These are phyloP conservation scores for Sphecodes monilicornis DNA, from an alignment of 2,888 invertebrate species.

Conservation along the genomic window DNA sequence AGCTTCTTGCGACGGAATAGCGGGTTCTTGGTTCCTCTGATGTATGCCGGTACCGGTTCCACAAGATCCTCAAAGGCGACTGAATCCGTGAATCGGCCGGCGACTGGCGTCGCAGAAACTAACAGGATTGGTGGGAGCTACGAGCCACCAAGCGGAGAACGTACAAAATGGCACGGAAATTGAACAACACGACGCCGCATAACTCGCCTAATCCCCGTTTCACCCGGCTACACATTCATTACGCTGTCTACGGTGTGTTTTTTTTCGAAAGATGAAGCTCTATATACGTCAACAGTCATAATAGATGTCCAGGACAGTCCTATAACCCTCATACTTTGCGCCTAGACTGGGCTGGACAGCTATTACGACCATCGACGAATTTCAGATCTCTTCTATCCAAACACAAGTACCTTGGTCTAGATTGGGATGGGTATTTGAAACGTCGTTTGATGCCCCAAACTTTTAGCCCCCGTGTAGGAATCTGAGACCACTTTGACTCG, in stretches of 20 bases:
- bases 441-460: too few species aligned
- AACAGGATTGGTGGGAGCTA: slow-evolving; percentile 41
- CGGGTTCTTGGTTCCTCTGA: background rate
- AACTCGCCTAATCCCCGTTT: background rate
- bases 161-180: slow-evolving; percentile 11
- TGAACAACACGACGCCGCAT: background rate
- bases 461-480: too few species aligned
- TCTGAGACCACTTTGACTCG: too few species aligned
- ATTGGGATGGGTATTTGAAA: background rate
- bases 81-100: slow-evolving; percentile 27
- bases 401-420: background rate
- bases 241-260: background rate
- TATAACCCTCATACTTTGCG: background rate
- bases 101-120: background rate
- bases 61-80: slow-evolving; percentile 43
- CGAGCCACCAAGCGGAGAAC: slow-evolving; percentile 32
- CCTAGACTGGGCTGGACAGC: background rate
- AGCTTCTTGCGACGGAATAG: slow-evolving; percentile 14
- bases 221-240: background rate
- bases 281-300: background rate
- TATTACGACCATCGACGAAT: background rate
- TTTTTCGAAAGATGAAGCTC: background rate
- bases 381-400: background rate
- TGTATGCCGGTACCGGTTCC: slow-evolving; percentile 27
- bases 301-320: background rate